Base-by-base conservation (phyloP, 2,113 vertebrate species). In the Clarias gariepinus region DNA sequence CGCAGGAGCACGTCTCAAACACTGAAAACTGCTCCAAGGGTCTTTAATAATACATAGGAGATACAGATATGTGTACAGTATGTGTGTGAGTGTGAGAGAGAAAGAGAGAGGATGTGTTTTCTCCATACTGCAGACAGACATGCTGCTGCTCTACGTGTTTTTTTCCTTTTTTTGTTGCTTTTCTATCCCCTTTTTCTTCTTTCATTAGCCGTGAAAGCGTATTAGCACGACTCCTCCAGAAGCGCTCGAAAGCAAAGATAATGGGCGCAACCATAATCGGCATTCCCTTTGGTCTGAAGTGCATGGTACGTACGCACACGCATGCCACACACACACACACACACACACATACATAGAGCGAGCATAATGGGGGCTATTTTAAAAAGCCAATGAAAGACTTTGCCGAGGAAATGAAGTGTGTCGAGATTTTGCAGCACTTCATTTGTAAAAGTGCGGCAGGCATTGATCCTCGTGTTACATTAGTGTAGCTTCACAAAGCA, bases 371-470 rank as follows among this genome's bases (percentile, higher is more conserved):
- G 7, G 47, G 23, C 74, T 55, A 77, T 77, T 77, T 77, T 77
- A 76, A 77, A 68, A 52, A 82, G 47, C 41, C 33, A 66, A 64
- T 63, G 36, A 64, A 47, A 47, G 36, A 41, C 19, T 81, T 63
- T 81, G 30, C 30, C 80, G n/a, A 1, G 36, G 33, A 63, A 81
- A 63, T 41, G 80, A 60, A 81, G 58, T 60, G 80, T 41, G 36
- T 81, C 13, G 36, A 41, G 30, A 41, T 63, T 81, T 63, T 81
- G 80, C 18, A 68, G 81, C 60, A 82, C 41, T 41, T 82, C 81
- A 82, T 82, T 82, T 82, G 36, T 68, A 81, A 63, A 64, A 77
- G 81, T 82, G 61, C 30, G 28, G 10, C 25, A n/a, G 63, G 23
- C 61, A 82, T n/a, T n/a, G 41, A 68, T 82, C 61, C 63, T 53